Evolutionary conservation across 2,888 invertebrate species (phyloP).

Genomic region (Mimas tiliae): DNA sequence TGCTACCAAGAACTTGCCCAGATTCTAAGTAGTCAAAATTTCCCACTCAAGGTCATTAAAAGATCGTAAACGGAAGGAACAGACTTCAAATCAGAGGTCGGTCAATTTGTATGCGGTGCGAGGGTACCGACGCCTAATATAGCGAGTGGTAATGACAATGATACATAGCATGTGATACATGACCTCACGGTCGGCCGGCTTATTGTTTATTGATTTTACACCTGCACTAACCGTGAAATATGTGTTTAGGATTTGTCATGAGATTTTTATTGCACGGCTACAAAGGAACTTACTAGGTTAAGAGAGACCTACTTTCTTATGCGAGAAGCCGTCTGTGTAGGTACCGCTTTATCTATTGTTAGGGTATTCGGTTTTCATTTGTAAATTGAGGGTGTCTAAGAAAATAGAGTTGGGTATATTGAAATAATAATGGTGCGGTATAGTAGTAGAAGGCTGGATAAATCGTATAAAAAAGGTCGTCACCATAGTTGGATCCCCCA

Average conservation of each 20-base stretch:
- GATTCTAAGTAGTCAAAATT: not conserved
- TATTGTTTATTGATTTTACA: constrained; percentile 56
- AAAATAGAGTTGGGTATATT: no score
- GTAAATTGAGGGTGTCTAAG: no score
- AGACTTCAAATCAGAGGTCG: constrained; percentile 12
- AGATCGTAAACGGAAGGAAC: constrained; percentile 16
- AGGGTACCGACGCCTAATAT: constrained; percentile 25
- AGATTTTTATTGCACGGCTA: not conserved
- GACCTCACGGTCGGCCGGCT: constrained; percentile 46
- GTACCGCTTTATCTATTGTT: no score
- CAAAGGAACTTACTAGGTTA: no score
- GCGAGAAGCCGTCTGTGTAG: no score
- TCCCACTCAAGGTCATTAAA: not conserved
- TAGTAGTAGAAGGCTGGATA: no score
- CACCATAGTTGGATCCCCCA: no score
- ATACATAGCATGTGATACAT: constrained; percentile 51
- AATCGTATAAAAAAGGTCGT: no score
- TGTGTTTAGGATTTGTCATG: not conserved
- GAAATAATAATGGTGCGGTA: no score
- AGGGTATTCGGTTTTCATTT: no score
- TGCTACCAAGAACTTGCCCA: no score
- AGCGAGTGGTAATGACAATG: constrained; percentile 45
- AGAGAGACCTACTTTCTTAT: no score
- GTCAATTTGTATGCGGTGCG: constrained; percentile 23
- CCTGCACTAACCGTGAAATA: constrained; percentile 29